These are phyloP conservation scores for Orcinus orca DNA, from an alignment of 2,113 vertebrate genomes.

Conservation along the genomic window DNA sequence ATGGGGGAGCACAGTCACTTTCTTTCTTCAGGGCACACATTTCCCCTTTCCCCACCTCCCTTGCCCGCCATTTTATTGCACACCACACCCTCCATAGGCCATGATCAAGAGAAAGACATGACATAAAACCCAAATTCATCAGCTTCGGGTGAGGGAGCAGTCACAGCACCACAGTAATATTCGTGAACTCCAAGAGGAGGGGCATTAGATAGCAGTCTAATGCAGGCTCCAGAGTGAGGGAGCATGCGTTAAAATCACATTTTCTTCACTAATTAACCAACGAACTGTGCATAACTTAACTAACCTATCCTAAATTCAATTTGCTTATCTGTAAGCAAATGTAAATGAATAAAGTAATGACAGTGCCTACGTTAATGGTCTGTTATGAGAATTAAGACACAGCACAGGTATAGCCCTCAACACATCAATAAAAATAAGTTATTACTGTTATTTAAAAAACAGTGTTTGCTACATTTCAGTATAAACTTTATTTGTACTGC, in stretches of 20 bases:
- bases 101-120: neutral
- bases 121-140: neutral
- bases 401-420: neutral
- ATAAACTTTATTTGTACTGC: neutral
- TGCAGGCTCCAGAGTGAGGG: neutral
- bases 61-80: neutral
- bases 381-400: neutral
- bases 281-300: neutral
- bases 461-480: neutral
- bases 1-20: neutral
- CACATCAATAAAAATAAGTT: neutral
- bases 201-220: neutral
- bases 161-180: neutral
- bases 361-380: neutral
- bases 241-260: neutral
- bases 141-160: neutral
- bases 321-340: conserved; percentile 1
- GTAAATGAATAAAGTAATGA: neutral
- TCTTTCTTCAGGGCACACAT: neutral
- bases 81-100: neutral
- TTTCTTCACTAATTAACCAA: neutral
- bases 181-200: accelerated
- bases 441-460: neutral
- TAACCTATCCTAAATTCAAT: neutral
- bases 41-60: neutral